phyloP scores from a whole-genome alignment of 1,140 invertebrate genomes.

The Drosophila albomicans region DNA sequence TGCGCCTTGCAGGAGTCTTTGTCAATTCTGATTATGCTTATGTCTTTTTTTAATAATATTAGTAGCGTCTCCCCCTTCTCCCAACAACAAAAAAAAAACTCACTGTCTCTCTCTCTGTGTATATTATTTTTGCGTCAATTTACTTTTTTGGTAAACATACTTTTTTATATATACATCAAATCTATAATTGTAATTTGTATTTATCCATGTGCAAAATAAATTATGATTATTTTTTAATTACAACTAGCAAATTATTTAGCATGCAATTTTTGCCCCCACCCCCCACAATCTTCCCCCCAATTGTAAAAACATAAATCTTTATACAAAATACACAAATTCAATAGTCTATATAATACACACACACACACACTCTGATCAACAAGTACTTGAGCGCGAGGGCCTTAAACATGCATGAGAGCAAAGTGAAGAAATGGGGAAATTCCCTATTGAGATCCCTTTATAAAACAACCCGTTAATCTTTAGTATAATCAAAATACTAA shows the following conservation, averaged over 20 bases:
- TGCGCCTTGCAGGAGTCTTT: slow-evolving; percentile 51
- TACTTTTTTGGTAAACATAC: slow-evolving; percentile 59
- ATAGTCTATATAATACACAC: slow-evolving; percentile 35
- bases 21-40: slow-evolving; percentile 72
- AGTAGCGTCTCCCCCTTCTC: slow-evolving; percentile 17
- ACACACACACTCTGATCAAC: slow-evolving; percentile 49
- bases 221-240: slow-evolving; percentile 78
- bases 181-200: slow-evolving; percentile 79
- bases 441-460: slow-evolving; percentile 42
- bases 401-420: slow-evolving; percentile 74
- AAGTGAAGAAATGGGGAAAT: slow-evolving; percentile 37
- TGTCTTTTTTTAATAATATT: slow-evolving; percentile 61
- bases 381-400: slow-evolving; percentile 79
- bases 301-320: slow-evolving; percentile 35
- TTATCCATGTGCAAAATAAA: slow-evolving; percentile 81
- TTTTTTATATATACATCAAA: slow-evolving; percentile 57
- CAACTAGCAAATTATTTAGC: slow-evolving; percentile 60
- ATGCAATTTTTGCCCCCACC: slow-evolving; percentile 27
- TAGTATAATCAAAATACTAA: slow-evolving; percentile 52
- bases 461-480: slow-evolving; percentile 57
- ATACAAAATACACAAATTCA: slow-evolving; percentile 42
- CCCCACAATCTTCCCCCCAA: not conserved
- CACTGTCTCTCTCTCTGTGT: slow-evolving; percentile 56
- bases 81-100: not conserved
- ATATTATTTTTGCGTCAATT: slow-evolving; percentile 73